Conservation (phyloP, 2,113 vertebrate species). For the Platanista minor region DNA sequence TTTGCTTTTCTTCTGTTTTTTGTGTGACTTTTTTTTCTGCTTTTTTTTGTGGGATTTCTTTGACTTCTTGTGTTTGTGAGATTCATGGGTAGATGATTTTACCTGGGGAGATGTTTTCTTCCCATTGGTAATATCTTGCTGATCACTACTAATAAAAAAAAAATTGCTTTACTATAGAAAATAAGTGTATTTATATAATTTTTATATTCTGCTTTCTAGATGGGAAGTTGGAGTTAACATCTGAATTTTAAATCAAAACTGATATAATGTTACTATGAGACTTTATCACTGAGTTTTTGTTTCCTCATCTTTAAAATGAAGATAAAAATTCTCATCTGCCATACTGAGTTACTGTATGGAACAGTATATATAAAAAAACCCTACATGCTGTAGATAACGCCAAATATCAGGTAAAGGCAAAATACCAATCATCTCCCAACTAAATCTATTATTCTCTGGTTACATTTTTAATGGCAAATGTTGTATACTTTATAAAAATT, state of each 20-base stretch:
- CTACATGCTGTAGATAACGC: neutral
- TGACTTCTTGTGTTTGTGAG: slow-evolving; percentile 83
- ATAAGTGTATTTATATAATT: neutral
- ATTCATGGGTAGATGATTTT: slow-evolving; percentile 79
- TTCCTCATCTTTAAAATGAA: slow-evolving; percentile 43
- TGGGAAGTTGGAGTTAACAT: neutral
- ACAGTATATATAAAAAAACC: neutral
- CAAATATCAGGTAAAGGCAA: neutral
- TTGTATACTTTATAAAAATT: neutral
- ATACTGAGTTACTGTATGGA: neutral
- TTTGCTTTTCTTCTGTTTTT: slow-evolving; percentile 87
- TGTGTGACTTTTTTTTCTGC: slow-evolving; percentile 90
- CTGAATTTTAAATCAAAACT: slow-evolving; percentile 31
- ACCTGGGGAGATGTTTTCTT: slow-evolving; percentile 78
- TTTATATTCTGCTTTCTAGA: slow-evolving; percentile 41
- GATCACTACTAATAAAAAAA: slow-evolving; percentile 77
- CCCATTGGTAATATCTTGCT: slow-evolving; percentile 80
- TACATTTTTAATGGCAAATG: slow-evolving; percentile 12
- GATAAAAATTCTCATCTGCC: neutral
- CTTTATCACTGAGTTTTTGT: slow-evolving; percentile 35
- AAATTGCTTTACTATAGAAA: slow-evolving; percentile 45
- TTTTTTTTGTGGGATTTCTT: slow-evolving; percentile 93
- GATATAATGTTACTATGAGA: neutral
- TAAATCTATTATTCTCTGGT: slow-evolving; percentile 2
- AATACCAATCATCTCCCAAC: neutral